Base-by-base conservation (phyloP, 2,797 vertebrate species). In the Alcedo quadribrachys region DNA sequence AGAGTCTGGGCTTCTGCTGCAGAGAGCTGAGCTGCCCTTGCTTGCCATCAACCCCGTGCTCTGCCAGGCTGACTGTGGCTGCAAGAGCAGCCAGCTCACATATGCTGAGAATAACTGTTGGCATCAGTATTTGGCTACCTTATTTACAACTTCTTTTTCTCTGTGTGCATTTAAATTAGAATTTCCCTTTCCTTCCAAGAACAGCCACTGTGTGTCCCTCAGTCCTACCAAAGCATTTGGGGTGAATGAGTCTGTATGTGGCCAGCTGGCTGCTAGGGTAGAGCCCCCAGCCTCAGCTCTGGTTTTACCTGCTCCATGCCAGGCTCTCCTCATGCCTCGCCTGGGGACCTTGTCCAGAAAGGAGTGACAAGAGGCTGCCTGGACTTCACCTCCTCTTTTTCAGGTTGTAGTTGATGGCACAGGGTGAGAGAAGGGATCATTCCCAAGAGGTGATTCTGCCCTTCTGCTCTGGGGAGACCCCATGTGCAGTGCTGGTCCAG, bases 171-270 rank as follows among this genome's bases (percentile, higher is more conserved):
- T 60, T 42, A 21, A 69, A 45, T 37, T 22, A 50, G 25, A 12
- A 3, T 60, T 86, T 79, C 24, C 22, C 25, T 83, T 53, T 75
- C 58, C n/a, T 79, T 71, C n/a, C 54, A 78, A 76, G 61, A 81
- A 53, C 55, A 28, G 30, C 22, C 35, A 15, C 7, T 0, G 0
- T 8, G 0, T 4, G 22, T 42, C 32, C 37, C 43, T 51, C 25
- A 2, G 35, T 7, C 43, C 35, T 25, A 5, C 28, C 0, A 2
- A n/a, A 9, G 42, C 0, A 2, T 50, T 53, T 11, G 4, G 10
- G 58, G 8, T 6, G n/a, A 18, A 11, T 0, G 2, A 42, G 68
- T 8, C 35, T 0, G 1, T 14, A 18, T 0, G 0, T 4, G 55
- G 22, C 42, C 0, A 1, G 20, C 28, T 20, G 9, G 27, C n/a